Percentiles rank a stretch among this genome's conserved stretches.
These are phyloP conservation scores for Oligia latruncula DNA, from an alignment of 2,888 invertebrate species.

Conservation along the genomic window DNA sequence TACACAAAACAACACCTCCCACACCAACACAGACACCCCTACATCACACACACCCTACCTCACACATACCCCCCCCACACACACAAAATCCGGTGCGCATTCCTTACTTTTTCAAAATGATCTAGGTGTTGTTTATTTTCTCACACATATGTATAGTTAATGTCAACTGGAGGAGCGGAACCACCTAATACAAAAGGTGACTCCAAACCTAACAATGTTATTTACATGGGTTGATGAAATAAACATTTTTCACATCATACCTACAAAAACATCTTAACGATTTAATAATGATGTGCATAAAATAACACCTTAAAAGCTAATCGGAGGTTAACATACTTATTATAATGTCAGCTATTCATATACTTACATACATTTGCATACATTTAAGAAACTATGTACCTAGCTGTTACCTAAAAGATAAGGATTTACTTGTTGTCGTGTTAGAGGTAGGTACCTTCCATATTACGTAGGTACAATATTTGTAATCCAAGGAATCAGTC, in stretches of 20 bases:
- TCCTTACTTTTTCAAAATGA: too few relatives aligned
- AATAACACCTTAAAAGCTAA: constrained; percentile 16
- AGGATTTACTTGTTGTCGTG: neutral
- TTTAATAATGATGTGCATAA: constrained; percentile 18
- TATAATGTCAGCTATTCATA: constrained; percentile 2
- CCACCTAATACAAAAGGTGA: too few relatives aligned
- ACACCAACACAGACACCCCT: too few relatives aligned
- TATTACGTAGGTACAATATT: neutral
- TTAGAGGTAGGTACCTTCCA: neutral
- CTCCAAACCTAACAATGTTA: too few relatives aligned
- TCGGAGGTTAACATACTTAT: neutral
- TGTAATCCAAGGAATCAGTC: neutral
- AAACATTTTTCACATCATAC: neutral
- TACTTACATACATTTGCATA: constrained; percentile 11
- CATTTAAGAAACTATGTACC: neutral
- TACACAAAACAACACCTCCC: too few relatives aligned
- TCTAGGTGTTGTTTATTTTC: too few relatives aligned
- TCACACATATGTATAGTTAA: too few relatives aligned
- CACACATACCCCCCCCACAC: too few relatives aligned
- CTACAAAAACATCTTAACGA: neutral
- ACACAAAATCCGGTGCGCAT: too few relatives aligned
- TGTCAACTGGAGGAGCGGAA: too few relatives aligned
- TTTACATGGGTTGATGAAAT: too few relatives aligned
- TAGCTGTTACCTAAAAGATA: neutral
- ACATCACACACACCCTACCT: too few relatives aligned